phyloP scores from a whole-genome alignment of 2,888 invertebrate genomes.

The Microplitis deprimator region DNA sequence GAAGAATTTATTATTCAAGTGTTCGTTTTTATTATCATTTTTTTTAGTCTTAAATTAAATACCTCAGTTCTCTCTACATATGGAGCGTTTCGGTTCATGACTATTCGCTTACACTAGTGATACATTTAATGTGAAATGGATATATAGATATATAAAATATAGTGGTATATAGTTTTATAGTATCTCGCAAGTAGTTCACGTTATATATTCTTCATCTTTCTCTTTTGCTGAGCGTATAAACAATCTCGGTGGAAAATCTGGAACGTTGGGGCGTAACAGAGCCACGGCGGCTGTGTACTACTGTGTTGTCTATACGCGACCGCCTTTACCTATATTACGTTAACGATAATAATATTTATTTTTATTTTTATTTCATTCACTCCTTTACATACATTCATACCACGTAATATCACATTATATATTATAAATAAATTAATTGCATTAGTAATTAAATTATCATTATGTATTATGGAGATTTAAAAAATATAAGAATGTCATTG shows the following conservation, averaged over 20 bases:
- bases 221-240: slow-evolving; percentile 61
- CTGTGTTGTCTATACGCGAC: neutral
- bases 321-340: slow-evolving; percentile 21
- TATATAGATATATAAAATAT: slow-evolving; percentile 35
- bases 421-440: neutral
- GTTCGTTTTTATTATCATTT: neutral
- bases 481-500: neutral
- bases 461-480: neutral
- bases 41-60: neutral
- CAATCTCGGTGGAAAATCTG: slow-evolving; percentile 67
- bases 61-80: slow-evolving; percentile 24
- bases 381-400: neutral
- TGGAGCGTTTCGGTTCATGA: slow-evolving; percentile 36
- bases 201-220: slow-evolving; percentile 54
- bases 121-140: neutral
- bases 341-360: slow-evolving; percentile 3
- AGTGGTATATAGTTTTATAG: slow-evolving; percentile 62
- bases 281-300: slow-evolving; percentile 6
- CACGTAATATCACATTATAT: neutral
- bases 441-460: no score
- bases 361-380: slow-evolving; percentile 8
- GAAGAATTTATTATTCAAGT: neutral
- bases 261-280: slow-evolving; percentile 59
- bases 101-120: slow-evolving; percentile 18
- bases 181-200: slow-evolving; percentile 57